Evolutionary conservation across 2,888 invertebrate species (phyloP), one percentile per base, ranked within the genome.

Genomic region (Fragum fragum): DNA sequence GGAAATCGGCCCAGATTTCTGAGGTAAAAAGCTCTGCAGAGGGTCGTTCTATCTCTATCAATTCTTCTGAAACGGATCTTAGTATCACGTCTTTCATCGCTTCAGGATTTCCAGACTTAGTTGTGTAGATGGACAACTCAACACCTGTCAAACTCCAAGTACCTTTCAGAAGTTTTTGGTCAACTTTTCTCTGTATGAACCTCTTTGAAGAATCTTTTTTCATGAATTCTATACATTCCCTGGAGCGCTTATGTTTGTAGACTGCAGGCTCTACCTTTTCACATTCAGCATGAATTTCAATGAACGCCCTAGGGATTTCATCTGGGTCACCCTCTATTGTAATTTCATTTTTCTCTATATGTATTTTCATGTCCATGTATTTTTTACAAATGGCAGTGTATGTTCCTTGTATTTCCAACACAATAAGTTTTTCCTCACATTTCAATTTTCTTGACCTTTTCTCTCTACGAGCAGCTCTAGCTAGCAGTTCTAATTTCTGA

Each of bases 221-320:
- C 11, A 71, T 69, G 76, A 85, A 85, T 21, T 75, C 47, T 26
- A 82, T 82, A 80, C 69, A 85, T 52, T 82, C 85, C 66, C 77
- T 66, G 7, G 75, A 47, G 36, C 75, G 80, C 5, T 39, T 47
- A 73, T 85, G 85, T 39, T 78, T 80, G 32, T 73, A 82, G 6
- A 55, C 63, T 23, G 63, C 73, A n/a, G 82, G 80, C 52, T 80
- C 75, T 32, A 85, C 68, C 63, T 79, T 77, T 28, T 85, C 85
- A 73, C 77, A 82, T 73, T 82, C 85, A 9, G 28, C 61, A 28
- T 75, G 80, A 69, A 85, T 85, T 61, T 85, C 80, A 18, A 79
- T 79, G 52, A 85, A 85, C 42, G 85, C 85, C 36, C 77, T 77
- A 26, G 77, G 75, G 61, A 85, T 79, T 52, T 85, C 85, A 21